Base-by-base conservation (phyloP, 2,797 vertebrate genomes). In the Enteromius anoplus region DNA sequence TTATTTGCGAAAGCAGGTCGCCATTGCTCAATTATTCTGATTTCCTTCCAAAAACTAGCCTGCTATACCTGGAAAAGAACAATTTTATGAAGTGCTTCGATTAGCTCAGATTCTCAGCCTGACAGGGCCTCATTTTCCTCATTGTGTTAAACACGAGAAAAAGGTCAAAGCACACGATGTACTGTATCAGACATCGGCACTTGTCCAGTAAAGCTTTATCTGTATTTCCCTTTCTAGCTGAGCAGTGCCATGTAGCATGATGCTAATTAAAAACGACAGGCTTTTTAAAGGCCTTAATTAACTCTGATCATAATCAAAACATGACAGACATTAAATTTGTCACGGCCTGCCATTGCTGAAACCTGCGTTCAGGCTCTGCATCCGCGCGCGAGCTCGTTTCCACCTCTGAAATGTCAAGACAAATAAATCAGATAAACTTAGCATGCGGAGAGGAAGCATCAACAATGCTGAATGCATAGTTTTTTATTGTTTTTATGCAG, bases 211-310 rank as follows among this genome's bases (percentile, higher is more conserved):
- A 85, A 53, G 89, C 86, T 84, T 87, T 89, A 92, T 93, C 89
- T 81, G 75, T 87, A 89, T 62, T 80, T 83, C 53, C 55, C 42
- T 78, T 69, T 86, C 91, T 92, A 93, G 93, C 92, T 91, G 90
- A 93, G 90, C 92, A 89, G 90, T 88, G 91, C 92, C 11, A 87
- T 89, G 88, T 90, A 89, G 89, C 91, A 92, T 93, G 91, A 94
- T 92, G 90, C 82, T 88, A 88, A 89, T 89, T 87, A 93, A 94
- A 95, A 93, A 93, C 91, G 94, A 93, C 94, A 92, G 93, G 91
- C 92, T 93, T 94, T 95, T 94, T 93, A 93, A 93, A 94, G 94
- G 91, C 91, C 93, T 92, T 94, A 94, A 95, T 95, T 95, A 95
- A 95, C 89, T 84, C 89, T 91, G 91, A 93, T 92, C 91, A 93